phyloP scores from a whole-genome alignment of 2,888 invertebrate species.

The Temnothorax rugatulus region DNA sequence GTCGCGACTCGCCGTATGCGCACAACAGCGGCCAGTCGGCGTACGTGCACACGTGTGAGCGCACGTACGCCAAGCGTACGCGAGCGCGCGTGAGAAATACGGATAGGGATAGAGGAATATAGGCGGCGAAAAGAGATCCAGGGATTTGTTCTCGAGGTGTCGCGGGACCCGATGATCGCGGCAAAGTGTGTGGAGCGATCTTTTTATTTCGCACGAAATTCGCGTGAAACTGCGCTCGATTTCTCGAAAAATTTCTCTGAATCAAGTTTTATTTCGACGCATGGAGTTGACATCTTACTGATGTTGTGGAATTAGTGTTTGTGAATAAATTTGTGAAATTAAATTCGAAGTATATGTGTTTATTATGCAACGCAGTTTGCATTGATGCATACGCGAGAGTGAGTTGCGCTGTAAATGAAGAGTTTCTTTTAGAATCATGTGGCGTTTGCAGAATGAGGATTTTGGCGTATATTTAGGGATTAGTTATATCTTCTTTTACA shows the following conservation, averaged over 20 bases:
- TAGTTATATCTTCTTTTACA: background rate
- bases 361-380: background rate
- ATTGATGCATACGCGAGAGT: background rate
- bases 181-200: background rate
- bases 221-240: background rate
- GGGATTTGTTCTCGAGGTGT: background rate
- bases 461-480: background rate
- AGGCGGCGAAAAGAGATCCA: background rate
- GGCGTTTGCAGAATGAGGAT: background rate
- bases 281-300: background rate
- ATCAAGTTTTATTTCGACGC: background rate
- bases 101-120: background rate
- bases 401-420: background rate
- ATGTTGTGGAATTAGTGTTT: constrained; percentile 22
- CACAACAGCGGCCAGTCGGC: constrained; percentile 68
- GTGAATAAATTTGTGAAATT: constrained; percentile 5
- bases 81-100: constrained; percentile 64
- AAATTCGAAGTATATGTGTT: background rate
- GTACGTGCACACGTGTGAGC: constrained; percentile 75
- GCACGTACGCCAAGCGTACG: constrained; percentile 62
- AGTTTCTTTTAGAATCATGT: background rate
- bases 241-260: background rate
- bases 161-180: background rate
- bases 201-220: background rate
- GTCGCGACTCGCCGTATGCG: constrained; percentile 58